phyloP scores from a whole-genome alignment of 2,797 vertebrate genomes.

The Rallus crepitans region DNA sequence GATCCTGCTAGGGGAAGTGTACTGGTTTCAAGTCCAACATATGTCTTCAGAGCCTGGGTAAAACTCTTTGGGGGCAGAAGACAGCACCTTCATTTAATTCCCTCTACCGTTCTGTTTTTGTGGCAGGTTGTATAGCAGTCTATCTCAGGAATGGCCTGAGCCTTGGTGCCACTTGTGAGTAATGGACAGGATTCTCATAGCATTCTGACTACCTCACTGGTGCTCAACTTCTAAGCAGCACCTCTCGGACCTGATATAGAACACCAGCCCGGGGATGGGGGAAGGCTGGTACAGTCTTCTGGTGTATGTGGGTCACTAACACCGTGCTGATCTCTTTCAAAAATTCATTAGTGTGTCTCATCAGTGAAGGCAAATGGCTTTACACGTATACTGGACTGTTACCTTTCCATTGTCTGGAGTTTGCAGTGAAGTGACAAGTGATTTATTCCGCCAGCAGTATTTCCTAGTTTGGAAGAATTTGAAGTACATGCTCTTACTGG shows the following conservation, averaged over 20 bases:
- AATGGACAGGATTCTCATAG: background rate
- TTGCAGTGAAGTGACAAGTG: background rate
- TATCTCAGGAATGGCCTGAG: accelerated
- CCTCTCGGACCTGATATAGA: background rate
- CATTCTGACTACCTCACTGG: background rate
- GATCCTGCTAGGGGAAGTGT: background rate
- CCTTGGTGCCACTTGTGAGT: accelerated
- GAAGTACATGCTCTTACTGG: background rate
- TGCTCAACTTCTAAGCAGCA: background rate
- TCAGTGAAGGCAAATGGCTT: background rate
- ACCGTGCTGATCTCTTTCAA: background rate
- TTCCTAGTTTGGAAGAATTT: background rate
- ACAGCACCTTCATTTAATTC: background rate
- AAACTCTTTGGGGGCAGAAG: background rate
- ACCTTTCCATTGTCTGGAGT: background rate
- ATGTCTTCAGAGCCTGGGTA: background rate
- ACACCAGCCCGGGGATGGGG: background rate
- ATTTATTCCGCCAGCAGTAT: background rate
- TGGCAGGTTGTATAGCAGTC: background rate
- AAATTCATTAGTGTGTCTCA: background rate
- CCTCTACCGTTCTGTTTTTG: background rate
- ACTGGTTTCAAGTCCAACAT: background rate
- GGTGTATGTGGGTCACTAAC: accelerated
- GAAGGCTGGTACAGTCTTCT: background rate
- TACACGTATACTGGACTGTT: background rate